Evolutionary conservation across 2,888 invertebrate species (phyloP), one percentile per base, ranked within the genome.

Genomic region (Lathronympha strigana): DNA sequence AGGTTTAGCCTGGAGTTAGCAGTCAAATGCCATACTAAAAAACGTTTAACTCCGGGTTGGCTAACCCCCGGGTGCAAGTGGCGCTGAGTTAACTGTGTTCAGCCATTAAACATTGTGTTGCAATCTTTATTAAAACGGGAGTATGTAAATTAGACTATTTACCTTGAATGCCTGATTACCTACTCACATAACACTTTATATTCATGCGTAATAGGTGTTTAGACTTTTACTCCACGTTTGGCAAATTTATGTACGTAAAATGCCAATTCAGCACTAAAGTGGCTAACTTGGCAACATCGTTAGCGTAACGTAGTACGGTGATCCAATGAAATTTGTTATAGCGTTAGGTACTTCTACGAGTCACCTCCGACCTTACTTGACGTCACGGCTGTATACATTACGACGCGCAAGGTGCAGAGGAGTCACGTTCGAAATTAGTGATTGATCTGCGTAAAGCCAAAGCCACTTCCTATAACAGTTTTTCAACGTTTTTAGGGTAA

Each of bases 311-410:
- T 13, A 28, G 28, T 38, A 55, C 25, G 6, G 40, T 17, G 17
- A 6, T 43, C 55, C 17, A 43, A 2, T 43, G 9, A 57, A 57
- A 31, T 57, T 57, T 57, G 57, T 31, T 31, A 51, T 40, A 23
- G 17, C 25, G 28, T 19, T 43, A 58, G 11, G 15, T 57, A 51
- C 58, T n/a, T 43, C 19, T 38, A 31, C 50, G 4, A 17, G 21
- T 36, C 19, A 47, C 63, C 58, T 51, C 2, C 51, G 63, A 63
- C 58, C 63, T 43, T 11, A 23, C 33, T 57, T 63, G 63, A 63
- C 63, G 63, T 63, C 57, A 50, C 23, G 11, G 8, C 50, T 21
- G 55, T 57, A 57, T 45, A 25, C 31, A 45, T 45, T 58, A 47
- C 19, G 33, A 47, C 19, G 33, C 28, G 19, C 47, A 21, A 33